These are phyloP conservation scores for Corythornis madagascariensis DNA, from an alignment of 2,113 vertebrate genomes.

Conservation along the genomic window DNA sequence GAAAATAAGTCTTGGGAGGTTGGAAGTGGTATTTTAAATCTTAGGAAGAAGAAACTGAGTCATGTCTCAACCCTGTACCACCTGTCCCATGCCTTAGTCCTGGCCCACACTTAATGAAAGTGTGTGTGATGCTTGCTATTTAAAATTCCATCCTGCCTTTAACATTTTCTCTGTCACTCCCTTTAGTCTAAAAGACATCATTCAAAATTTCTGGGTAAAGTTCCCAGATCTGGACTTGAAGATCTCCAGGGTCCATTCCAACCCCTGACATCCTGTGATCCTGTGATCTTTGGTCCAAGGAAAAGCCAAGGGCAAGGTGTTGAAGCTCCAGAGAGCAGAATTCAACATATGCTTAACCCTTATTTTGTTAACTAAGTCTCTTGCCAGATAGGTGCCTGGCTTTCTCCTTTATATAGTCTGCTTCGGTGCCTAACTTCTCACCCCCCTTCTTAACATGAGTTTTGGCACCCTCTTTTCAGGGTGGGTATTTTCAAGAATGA, in stretches of 20 bases:
- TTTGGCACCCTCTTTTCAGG: background rate
- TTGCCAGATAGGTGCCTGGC: background rate
- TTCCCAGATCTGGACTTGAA: background rate
- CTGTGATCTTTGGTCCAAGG: background rate
- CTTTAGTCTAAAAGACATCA: background rate
- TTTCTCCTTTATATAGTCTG: background rate
- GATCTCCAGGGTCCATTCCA: too few relatives aligned
- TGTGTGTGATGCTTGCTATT: fast-evolving
- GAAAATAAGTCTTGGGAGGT: background rate
- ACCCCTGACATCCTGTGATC: too few relatives aligned
- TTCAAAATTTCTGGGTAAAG: background rate
- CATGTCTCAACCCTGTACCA: background rate
- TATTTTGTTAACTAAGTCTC: background rate
- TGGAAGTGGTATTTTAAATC: background rate
- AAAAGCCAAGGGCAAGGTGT: background rate
- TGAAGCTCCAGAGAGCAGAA: background rate
- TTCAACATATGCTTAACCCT: background rate
- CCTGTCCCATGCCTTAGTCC: background rate
- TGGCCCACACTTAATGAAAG: background rate
- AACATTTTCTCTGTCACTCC: background rate
- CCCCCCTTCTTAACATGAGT: background rate
- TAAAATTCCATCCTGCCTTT: background rate
- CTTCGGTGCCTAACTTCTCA: background rate
- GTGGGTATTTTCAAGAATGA: background rate
- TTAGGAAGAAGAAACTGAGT: background rate